A percentile compares a stretch with the other conserved stretches of the same genome.
Conservation (phyloP, 1,140 invertebrate species). For the Tetramorium parvispinum region DNA sequence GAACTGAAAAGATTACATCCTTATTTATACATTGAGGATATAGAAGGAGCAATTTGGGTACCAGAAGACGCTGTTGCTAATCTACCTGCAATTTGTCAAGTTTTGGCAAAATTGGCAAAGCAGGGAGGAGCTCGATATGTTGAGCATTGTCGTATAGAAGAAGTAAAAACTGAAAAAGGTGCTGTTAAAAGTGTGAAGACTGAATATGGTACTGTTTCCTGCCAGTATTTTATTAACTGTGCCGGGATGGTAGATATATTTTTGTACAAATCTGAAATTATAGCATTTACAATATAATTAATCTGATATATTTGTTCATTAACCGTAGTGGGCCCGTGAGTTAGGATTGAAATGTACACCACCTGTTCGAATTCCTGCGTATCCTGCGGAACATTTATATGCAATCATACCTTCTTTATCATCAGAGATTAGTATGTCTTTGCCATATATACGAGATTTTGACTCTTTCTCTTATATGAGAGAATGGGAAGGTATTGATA, state of each 20-base stretch:
- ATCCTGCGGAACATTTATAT: conserved; percentile 91
- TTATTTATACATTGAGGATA: conserved; percentile 88
- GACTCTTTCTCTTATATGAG: conserved; percentile 89
- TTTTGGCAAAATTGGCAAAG: conserved; percentile 87
- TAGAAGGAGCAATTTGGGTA: conserved; percentile 91
- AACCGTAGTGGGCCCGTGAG: conserved; percentile 88
- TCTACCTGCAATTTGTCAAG: conserved; percentile 87
- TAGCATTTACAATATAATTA: background rate
- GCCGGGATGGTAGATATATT: conserved; percentile 88
- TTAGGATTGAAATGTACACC: conserved; percentile 88
- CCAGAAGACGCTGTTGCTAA: conserved; percentile 91
- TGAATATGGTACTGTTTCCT: conserved; percentile 87
- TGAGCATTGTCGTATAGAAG: conserved; percentile 87
- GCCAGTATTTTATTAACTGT: conserved; percentile 92
- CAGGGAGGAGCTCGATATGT: conserved; percentile 88
- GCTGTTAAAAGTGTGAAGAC: conserved; percentile 88
- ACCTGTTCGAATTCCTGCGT: conserved; percentile 89
- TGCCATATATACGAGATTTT: conserved; percentile 89
- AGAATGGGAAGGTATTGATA: conserved; percentile 82
- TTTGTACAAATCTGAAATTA: background rate
- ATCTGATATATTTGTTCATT: conserved; percentile 30
- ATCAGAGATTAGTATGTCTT: conserved; percentile 70
- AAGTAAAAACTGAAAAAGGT: conserved; percentile 87
- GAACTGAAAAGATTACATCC: conserved; percentile 87
- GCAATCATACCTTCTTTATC: conserved; percentile 87